These are phyloP conservation scores for Drosophila leontia DNA, from an alignment of 1,140 invertebrate genomes.

Conservation along the genomic window DNA sequence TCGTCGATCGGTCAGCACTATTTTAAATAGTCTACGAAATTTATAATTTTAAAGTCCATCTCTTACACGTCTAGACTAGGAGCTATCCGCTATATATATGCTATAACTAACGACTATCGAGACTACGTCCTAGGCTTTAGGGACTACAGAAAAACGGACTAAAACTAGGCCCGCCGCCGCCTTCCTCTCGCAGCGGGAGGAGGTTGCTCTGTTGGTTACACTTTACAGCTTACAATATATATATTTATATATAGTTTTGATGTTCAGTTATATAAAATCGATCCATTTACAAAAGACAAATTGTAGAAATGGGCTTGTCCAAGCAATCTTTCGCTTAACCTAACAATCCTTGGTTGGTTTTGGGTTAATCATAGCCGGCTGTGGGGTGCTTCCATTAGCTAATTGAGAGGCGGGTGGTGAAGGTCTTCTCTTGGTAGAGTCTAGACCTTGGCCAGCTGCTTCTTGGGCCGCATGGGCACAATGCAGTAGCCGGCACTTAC, in stretches of 20 bases:
- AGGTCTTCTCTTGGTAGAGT: constrained; percentile 27
- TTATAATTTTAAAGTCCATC: constrained; percentile 81
- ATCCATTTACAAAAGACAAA: constrained; percentile 84
- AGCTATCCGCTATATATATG: constrained; percentile 35
- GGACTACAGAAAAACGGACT: constrained; percentile 46
- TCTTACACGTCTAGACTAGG: constrained; percentile 64
- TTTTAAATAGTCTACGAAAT: constrained; percentile 81
- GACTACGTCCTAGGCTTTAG: constrained; percentile 27
- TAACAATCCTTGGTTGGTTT: constrained; percentile 51
- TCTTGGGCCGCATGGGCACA: constrained; percentile 88
- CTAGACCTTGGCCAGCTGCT: constrained; percentile 82
- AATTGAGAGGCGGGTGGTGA: constrained; percentile 45
- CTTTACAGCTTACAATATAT: constrained; percentile 29
- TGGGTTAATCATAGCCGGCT: constrained; percentile 45
- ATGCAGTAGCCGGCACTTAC: constrained; percentile 95
- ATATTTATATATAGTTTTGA: constrained; percentile 12
- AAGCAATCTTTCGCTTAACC: constrained; percentile 35
- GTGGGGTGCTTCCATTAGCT: constrained; percentile 48
- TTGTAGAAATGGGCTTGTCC: constrained; percentile 73
- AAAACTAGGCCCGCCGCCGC: constrained; percentile 43
- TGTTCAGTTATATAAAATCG: constrained; percentile 77
- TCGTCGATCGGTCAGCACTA: constrained; percentile 43
- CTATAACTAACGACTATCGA: constrained; percentile 27
- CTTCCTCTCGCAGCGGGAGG: constrained; percentile 43
- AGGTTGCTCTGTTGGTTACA: constrained; percentile 47